Evolutionary conservation across 1,140 invertebrate genomes (phyloP), one percentile per base, ranked within the genome.

Genomic region (Papilio dardanus): DNA sequence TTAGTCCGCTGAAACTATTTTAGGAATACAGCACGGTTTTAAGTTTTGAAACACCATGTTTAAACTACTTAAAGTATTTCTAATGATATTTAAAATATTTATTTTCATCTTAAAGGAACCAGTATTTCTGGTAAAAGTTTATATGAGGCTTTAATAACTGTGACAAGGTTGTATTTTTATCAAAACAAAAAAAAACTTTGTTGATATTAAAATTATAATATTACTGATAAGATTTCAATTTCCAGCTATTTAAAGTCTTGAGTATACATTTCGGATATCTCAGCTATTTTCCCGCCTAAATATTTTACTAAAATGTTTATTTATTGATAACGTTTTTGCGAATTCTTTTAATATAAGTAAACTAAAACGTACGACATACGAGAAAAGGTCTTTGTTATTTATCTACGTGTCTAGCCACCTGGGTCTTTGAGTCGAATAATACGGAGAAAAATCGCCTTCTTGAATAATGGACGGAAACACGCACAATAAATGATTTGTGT

Each of bases 171-270:
- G 19, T n/a, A 5, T 46, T 7, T 19, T 37, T 37, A 37, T 37
- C 35, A 19, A 46, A n/a, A 46, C 6, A n/a, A 46, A 46, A 37
- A 37, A 37, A 19, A 46, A 46, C 42, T n/a, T 46, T 46, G 42
- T 46, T 46, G 5, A 46, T 19, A 46, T 46, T n/a, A n/a, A 46
- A 19, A 16, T 7, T 46, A 46, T 19, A 7, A 1, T n/a, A n/a
- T n/a, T 19, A 46, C 42, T n/a, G 42, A 46, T 46, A 46, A 46
- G 42, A 46, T n/a, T 46, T 46, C 42, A 16, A 46, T 46, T 46
- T 46, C 42, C 16, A n/a, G n/a, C 12, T 46, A 46, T 19, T 46
- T 4, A 46, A 46, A 46, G 19, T 46, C 42, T 46, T 46, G 42
- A 19, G 42, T 1, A 46, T 6, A 46, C 42, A 46, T 4, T 46